These are phyloP conservation scores for Desmodus rotundus DNA, from an alignment of 2,113 vertebrate genomes.

Conservation along the genomic window DNA sequence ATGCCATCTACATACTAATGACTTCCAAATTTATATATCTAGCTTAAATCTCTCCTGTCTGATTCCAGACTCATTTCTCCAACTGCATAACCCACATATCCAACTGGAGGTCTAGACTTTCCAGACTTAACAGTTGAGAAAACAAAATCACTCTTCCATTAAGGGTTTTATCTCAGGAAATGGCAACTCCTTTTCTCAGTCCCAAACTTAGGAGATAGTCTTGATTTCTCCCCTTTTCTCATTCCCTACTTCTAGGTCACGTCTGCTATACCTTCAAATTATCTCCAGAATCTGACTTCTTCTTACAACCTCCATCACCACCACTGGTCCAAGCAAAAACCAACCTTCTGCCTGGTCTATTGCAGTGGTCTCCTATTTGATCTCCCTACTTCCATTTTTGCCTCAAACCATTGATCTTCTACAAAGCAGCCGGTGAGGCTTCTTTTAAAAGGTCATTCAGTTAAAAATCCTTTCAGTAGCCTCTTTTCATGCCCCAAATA, in stretches of 20 bases:
- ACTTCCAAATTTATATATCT: not conserved
- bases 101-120: not conserved
- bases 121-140: not conserved
- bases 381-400: not conserved
- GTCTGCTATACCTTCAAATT: not conserved
- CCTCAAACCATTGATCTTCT: not conserved
- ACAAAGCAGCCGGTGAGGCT: not conserved
- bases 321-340: not conserved
- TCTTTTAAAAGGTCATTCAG: too few species aligned
- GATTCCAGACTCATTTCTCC: not conserved
- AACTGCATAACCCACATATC: not conserved
- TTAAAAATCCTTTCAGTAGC: too few species aligned
- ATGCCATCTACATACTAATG: not conserved
- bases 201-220: not conserved
- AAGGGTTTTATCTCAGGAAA: not conserved
- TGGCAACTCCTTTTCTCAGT: not conserved
- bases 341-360: not conserved
- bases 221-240: not conserved
- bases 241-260: not conserved
- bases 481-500: not conserved
- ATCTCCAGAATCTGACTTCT: not conserved
- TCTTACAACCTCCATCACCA: not conserved
- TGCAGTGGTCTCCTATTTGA: not conserved
- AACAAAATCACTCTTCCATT: not conserved
- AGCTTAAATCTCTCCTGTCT: not conserved